phyloP scores from a whole-genome alignment of 2,888 invertebrate genomes.

The Anoncus sp. region DNA sequence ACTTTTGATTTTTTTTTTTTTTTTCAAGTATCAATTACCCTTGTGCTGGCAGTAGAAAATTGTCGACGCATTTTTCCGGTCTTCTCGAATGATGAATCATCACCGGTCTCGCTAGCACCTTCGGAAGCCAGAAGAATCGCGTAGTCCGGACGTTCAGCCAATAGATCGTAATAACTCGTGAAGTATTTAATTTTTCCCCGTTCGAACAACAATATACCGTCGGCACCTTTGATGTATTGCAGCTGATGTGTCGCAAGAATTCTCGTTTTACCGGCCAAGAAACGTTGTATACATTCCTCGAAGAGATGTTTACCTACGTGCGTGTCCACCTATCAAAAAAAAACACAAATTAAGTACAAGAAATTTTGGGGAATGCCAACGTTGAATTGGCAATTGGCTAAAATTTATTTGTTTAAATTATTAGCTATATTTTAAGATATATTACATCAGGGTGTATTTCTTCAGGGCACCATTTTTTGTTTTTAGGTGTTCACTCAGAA shows the following conservation, averaged over 20 bases:
- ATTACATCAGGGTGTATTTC: too few relatives aligned
- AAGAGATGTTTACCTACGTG: conserved; percentile 91
- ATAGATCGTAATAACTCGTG: conserved; percentile 75
- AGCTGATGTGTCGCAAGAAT: conserved; percentile 92
- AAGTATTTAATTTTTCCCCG: conserved; percentile 76
- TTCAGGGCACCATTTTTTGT: too few relatives aligned
- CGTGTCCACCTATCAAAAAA: conserved; percentile 86
- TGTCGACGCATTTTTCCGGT: conserved; percentile 71
- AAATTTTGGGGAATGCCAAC: not conserved
- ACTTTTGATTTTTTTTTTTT: too few relatives aligned
- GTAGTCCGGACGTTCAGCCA: conserved; percentile 76
- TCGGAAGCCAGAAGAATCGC: conserved; percentile 73
- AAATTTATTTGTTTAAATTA: not conserved
- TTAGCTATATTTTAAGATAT: too few relatives aligned
- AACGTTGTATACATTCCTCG: conserved; percentile 88
- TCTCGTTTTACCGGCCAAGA: conserved; percentile 88
- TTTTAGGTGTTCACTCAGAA: too few relatives aligned
- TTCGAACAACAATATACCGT: conserved; percentile 77
- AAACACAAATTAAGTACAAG: not conserved
- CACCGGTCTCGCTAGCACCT: conserved; percentile 66
- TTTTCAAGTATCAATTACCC: conserved; percentile 69
- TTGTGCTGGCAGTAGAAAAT: conserved; percentile 77
- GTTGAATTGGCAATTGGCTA: not conserved
- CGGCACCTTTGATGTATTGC: conserved; percentile 86
- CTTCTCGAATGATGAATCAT: conserved; percentile 66